Evolutionary conservation across 2,113 vertebrate genomes (phyloP).

Genomic region (Sterna hirundo): DNA sequence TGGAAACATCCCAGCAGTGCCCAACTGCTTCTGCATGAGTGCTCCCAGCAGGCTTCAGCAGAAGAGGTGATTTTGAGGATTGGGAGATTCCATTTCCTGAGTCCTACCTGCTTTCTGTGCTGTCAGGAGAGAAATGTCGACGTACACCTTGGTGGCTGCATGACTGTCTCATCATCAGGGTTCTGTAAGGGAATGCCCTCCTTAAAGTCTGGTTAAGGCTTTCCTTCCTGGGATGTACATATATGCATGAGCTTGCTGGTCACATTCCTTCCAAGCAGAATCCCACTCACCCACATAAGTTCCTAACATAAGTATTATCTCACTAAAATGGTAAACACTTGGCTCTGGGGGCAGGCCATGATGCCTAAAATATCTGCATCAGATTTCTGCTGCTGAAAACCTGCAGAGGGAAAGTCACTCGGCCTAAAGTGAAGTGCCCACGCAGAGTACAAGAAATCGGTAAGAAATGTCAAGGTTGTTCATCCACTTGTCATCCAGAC

Average conservation of each 20-base stretch:
- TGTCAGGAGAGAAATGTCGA: not conserved
- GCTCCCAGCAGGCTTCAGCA: not conserved
- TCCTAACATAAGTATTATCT: not conserved
- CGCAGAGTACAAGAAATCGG: not conserved
- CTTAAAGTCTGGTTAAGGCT: not conserved
- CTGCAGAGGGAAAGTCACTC: not conserved
- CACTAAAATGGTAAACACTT: not conserved
- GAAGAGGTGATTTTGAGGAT: not conserved
- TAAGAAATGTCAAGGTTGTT: not conserved
- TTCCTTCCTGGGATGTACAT: not conserved
- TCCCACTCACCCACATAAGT: fast-evolving
- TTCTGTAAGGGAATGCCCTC: not conserved
- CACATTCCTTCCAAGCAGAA: not conserved
- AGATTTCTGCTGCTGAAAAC: not conserved
- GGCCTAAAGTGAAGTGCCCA: not conserved
- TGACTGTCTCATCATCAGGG: not conserved
- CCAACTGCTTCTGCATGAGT: not conserved
- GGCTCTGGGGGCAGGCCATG: not conserved
- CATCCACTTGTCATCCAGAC: not conserved
- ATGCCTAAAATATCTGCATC: not conserved
- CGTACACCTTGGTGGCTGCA: not conserved
- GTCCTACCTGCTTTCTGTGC: not conserved
- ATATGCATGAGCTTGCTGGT: not conserved
- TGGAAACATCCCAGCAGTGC: not conserved
- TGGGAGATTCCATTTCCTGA: fast-evolving